Evolutionary conservation across 2,113 vertebrate species (phyloP).

Genomic region (Eubucco bourcierii): DNA sequence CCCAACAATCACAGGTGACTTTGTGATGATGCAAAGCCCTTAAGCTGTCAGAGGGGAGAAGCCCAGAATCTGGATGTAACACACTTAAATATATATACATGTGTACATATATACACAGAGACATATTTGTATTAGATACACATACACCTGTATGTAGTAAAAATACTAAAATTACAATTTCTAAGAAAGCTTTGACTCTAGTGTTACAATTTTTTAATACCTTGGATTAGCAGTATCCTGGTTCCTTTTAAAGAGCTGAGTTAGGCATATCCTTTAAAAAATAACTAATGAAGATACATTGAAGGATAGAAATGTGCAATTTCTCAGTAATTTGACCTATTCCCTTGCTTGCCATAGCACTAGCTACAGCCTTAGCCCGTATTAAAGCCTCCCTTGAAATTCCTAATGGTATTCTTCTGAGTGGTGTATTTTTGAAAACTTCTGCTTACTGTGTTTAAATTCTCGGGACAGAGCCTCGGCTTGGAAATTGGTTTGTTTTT

Average conservation of each 20-base stretch:
- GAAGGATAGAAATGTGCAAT: neutral
- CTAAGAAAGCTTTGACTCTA: neutral
- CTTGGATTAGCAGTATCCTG: neutral
- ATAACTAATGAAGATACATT: neutral
- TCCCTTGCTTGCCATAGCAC: neutral
- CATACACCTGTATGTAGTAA: accelerated
- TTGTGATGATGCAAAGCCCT: neutral
- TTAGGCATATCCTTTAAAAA: neutral
- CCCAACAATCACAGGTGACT: neutral
- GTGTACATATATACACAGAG: neutral
- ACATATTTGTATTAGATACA: accelerated
- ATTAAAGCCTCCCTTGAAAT: neutral
- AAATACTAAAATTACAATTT: neutral
- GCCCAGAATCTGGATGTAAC: neutral
- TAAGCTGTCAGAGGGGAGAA: neutral
- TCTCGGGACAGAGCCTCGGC: neutral
- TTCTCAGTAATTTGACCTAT: neutral
- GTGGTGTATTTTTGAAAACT: neutral
- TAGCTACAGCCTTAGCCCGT: neutral
- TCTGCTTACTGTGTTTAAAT: neutral
- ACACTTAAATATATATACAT: neutral
- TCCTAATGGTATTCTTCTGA: neutral
- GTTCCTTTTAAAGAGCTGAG: neutral
- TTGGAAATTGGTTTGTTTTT: slow-evolving; percentile 21
- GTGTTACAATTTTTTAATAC: neutral